phyloP scores from a whole-genome alignment of 64 coral and sea anemone species.

The Porites lutea region DNA sequence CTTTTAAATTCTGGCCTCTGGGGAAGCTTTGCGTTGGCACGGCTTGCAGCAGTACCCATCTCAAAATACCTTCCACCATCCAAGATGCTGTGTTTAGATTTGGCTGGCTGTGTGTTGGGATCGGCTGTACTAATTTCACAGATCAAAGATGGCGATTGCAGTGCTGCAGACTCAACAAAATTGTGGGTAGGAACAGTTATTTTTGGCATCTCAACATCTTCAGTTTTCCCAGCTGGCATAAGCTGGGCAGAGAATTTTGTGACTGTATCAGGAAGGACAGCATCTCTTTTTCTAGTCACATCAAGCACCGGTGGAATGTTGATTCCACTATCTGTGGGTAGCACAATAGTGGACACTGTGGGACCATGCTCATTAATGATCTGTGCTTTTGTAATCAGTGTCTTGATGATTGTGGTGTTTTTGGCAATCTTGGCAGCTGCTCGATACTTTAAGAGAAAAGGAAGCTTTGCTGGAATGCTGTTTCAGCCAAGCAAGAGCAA shows the following conservation, averaged over 20 bases:
- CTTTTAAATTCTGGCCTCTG: constrained; percentile 84
- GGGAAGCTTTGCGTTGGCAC: constrained; percentile 90
- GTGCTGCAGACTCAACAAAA: neutral
- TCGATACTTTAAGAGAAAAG: constrained; percentile 20
- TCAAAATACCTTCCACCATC: constrained; percentile 73
- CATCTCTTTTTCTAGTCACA: constrained; percentile 84
- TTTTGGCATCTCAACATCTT: constrained; percentile 83
- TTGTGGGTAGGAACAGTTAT: constrained; percentile 87
- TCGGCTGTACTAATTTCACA: constrained; percentile 71
- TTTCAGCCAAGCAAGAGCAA: constrained; percentile 35
- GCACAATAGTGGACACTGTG: constrained; percentile 30
- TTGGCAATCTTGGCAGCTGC: neutral
- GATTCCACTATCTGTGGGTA: constrained; percentile 82
- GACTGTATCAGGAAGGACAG: constrained; percentile 80
- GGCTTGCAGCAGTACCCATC: constrained; percentile 83
- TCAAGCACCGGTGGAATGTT: constrained; percentile 89
- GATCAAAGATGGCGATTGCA: constrained; percentile 46
- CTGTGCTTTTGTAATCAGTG: constrained; percentile 48
- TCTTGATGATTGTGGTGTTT: constrained; percentile 26
- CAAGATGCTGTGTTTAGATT: constrained; percentile 71
- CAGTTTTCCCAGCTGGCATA: constrained; percentile 81
- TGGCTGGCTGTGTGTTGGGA: constrained; percentile 72
- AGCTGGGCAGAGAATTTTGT: constrained; percentile 86
- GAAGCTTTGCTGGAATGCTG: constrained; percentile 11
- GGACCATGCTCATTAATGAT: constrained; percentile 56